Conservation (phyloP, 2,113 vertebrate genomes). For the Pitta sordida region DNA sequence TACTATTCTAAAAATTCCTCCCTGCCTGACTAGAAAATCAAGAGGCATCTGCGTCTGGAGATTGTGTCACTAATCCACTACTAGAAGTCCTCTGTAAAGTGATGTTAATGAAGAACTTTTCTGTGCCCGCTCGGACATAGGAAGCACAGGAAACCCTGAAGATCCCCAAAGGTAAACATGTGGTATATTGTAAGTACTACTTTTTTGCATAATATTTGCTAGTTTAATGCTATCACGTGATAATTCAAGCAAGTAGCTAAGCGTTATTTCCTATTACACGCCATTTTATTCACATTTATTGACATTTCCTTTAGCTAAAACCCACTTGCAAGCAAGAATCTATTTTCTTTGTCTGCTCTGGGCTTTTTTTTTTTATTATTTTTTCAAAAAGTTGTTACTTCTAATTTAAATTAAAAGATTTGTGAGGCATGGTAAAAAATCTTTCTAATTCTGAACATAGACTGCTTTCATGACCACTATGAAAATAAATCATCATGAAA, state of each 20-base stretch:
- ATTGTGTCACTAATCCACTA: not conserved
- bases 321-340: not conserved
- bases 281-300: not conserved
- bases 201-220: not conserved
- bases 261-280: not conserved
- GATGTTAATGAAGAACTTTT: not conserved
- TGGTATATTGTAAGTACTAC: not conserved
- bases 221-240: not conserved
- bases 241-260: not conserved
- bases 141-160: not conserved
- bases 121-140: not conserved
- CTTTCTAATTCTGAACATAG: not conserved
- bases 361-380: not conserved
- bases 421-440: not conserved
- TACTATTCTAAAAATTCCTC: not conserved
- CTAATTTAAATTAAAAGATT: not conserved
- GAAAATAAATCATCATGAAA: not conserved
- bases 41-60: not conserved
- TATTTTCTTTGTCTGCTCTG: constrained; percentile 29
- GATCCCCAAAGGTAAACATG: constrained; percentile 6
- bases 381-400: not conserved
- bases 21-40: not conserved
- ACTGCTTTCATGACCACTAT: not conserved
- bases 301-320: not conserved
- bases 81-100: not conserved